Evolutionary conservation across 92 coral and sea anemone genomes (phyloP), one percentile per base, ranked within the genome.

Genomic region (Palythoa caribaeorum): DNA sequence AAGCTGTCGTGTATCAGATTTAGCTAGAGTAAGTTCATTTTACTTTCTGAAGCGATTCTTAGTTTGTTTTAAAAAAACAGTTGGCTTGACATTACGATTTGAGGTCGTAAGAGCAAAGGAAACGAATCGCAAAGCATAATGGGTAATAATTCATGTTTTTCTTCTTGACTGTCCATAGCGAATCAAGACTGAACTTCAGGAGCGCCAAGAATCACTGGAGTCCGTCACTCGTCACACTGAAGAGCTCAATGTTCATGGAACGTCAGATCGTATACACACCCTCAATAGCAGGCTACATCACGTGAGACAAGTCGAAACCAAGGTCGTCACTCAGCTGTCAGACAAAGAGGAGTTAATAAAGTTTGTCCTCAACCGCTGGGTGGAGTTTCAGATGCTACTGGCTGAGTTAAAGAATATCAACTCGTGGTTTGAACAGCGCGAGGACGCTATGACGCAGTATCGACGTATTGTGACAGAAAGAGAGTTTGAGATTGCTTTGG

Each of bases 351-450:
- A 96, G 68, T 87, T 87, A 36, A 78, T 95, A 2, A 91, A 94
- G 88, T 88, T 90, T 79, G 94, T 92, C 48, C 90, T 97, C 51
- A 94, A 91, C 78, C 96, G 95, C 36, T 97, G 99, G 99, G 93
- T 88, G 13, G 99, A 97, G 78, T 97, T 97, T 55, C 98, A 97
- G 84, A 90, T 89, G 53, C 90, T 94, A 36, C 85, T 93, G 79
- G 89, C 94, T 2, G 97, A 97, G 72, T 90, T 97, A 57, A 92
- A 92, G 72, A 93, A 88, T 53, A 94, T 96, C 84, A 96, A 97
- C 76, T 93, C 95, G 38, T 97, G 99, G 99, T 97, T 97, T 78
- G 99, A 93, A 78, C 84, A 91, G 16, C 86, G 96, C 20, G 99
- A 97, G 78, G 95, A 90, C 10, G 95, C 99, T 35, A 91, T 97